phyloP scores from a whole-genome alignment of 2,113 vertebrate genomes.

The Semicossyphus pulcher region DNA sequence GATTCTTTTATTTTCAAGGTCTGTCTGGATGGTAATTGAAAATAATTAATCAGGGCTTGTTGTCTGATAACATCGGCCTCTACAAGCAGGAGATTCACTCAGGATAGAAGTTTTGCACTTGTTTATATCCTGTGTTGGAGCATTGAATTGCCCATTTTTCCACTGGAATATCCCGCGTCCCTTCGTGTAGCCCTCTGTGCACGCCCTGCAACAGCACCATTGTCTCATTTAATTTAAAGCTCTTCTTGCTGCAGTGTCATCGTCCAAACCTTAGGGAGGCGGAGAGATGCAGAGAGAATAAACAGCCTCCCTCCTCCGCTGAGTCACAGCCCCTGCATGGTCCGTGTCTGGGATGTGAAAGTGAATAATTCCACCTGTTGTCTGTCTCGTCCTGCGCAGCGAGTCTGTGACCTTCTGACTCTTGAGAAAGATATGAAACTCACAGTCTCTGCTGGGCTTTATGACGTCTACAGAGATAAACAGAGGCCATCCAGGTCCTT shows the following conservation, averaged over 20 bases:
- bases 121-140: no score
- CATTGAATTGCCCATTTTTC: not conserved
- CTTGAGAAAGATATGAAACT: conserved; percentile 31
- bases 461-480: conserved; percentile 2
- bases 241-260: not conserved
- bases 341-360: conserved; percentile 31
- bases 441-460: conserved; percentile 13
- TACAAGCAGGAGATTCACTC: conserved; percentile 33
- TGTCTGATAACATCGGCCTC: conserved; percentile 41
- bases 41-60: conserved; percentile 63
- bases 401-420: conserved; percentile 44
- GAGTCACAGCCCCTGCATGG: conserved; percentile 21
- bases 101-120: no score
- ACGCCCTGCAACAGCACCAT: not conserved
- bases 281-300: conserved; percentile 14
- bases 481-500: conserved; percentile 7
- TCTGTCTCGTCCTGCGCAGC: conserved; percentile 34
- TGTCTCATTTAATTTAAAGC: conserved; percentile 8
- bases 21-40: conserved; percentile 57
- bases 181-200: no score
- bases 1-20: conserved; percentile 46
- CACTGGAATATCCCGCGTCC: no score
- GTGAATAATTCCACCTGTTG: conserved; percentile 45
- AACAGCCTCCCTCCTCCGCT: conserved; percentile 8
- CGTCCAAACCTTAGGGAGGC: not conserved